phyloP scores from a whole-genome alignment of 2,888 invertebrate genomes.

The Adineta ricciae region DNA sequence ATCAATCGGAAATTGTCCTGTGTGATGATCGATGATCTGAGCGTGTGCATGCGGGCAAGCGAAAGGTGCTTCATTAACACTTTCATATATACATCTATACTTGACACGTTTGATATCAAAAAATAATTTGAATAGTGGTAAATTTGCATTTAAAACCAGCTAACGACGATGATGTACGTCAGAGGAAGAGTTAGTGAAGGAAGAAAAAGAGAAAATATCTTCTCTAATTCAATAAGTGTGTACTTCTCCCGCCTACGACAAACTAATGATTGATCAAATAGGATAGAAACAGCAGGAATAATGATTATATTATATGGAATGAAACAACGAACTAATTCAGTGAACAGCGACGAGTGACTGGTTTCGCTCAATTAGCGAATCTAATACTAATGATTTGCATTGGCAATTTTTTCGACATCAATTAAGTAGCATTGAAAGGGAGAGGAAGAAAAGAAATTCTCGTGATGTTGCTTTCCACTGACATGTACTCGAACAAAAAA shows the following conservation, averaged over 20 bases:
- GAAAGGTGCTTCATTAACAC: background rate
- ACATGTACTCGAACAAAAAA: background rate
- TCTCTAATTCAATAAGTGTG: constrained; percentile 7
- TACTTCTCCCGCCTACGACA: background rate
- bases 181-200: background rate
- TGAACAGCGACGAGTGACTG: background rate
- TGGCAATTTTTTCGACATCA: background rate
- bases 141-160: background rate
- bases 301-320: background rate
- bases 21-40: constrained; percentile 15
- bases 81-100: background rate
- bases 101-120: constrained; percentile 7
- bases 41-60: background rate
- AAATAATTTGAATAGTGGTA: background rate
- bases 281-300: background rate
- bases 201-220: background rate
- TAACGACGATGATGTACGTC: background rate
- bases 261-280: background rate
- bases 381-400: background rate
- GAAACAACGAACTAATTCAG: background rate
- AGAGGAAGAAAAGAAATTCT: background rate
- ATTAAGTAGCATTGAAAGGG: background rate
- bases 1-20: background rate
- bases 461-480: background rate
- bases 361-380: background rate